Evolutionary conservation across 2,888 invertebrate species (phyloP).

Genomic region (Clivina fossor): DNA sequence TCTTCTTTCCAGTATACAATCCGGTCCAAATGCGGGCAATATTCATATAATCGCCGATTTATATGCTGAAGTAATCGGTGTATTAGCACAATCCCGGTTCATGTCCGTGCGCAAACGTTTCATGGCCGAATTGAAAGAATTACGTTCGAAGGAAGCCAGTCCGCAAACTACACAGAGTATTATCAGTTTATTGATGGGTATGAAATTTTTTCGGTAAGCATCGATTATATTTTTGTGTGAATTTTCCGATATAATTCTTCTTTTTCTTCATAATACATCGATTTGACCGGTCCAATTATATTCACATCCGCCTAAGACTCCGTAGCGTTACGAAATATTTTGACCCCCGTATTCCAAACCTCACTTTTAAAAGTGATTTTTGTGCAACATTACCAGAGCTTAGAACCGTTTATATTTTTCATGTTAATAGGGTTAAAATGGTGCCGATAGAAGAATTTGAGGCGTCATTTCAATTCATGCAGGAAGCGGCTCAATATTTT

Average conservation of each 20-base stretch:
- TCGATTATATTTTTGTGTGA: not conserved
- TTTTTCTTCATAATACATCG: not conserved
- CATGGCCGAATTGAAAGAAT: slow-evolving; percentile 85
- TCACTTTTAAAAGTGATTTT: slow-evolving; percentile 61
- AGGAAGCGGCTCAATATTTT: slow-evolving; percentile 97
- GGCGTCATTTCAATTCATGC: slow-evolving; percentile 96
- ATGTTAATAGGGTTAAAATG: slow-evolving; percentile 72
- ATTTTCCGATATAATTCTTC: not conserved
- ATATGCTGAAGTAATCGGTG: slow-evolving; percentile 97
- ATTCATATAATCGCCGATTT: slow-evolving; percentile 97
- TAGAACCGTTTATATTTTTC: not conserved
- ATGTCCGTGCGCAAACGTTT: slow-evolving; percentile 90
- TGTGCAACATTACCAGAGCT: not conserved
- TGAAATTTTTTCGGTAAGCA: slow-evolving; percentile 84
- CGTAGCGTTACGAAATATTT: too few species aligned
- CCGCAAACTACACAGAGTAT: slow-evolving; percentile 91
- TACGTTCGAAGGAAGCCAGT: slow-evolving; percentile 82
- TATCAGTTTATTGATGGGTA: slow-evolving; percentile 96
- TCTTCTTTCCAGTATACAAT: slow-evolving; percentile 70
- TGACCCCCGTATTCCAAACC: too few species aligned
- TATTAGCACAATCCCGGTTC: slow-evolving; percentile 91
- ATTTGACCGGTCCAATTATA: too few species aligned
- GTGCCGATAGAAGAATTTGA: slow-evolving; percentile 99
- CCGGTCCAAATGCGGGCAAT: slow-evolving; percentile 92
- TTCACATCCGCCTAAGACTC: slow-evolving; percentile 44